Percentiles rank a stretch among this genome's conserved stretches.
These are phyloP conservation scores for Lepidocolaptes lacrymiger DNA, from an alignment of 2,797 vertebrate genomes.

Conservation along the genomic window DNA sequence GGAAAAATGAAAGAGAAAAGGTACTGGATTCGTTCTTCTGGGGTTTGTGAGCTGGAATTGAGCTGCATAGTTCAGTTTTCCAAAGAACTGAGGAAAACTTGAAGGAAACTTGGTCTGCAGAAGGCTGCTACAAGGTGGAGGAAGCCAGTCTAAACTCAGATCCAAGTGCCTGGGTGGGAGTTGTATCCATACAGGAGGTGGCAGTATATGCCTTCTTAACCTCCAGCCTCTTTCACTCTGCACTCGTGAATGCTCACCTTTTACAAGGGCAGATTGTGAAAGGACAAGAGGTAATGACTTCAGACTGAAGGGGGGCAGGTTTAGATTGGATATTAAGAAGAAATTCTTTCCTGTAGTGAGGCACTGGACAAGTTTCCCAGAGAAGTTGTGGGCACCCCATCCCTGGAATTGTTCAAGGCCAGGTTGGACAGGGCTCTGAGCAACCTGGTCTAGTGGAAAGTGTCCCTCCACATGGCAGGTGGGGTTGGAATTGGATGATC, in stretches of 20 bases:
- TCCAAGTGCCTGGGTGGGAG: neutral
- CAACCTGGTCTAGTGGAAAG: neutral
- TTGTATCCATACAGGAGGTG: neutral
- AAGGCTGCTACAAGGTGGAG: neutral
- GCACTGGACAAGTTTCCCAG: neutral
- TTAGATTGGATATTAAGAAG: neutral
- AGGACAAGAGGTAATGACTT: neutral
- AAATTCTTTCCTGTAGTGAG: neutral
- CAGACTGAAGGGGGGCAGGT: neutral
- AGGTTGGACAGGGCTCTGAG: neutral
- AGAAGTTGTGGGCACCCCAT: neutral
- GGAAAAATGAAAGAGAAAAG: slow-evolving; percentile 99
- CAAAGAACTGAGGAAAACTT: neutral
- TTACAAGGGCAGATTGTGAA: neutral
- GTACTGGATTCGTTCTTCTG: slow-evolving; percentile 65
- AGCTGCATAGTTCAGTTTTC: neutral
- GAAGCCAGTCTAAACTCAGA: neutral
- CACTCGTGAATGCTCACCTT: neutral
- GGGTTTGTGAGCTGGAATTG: neutral
- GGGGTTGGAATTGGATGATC: neutral
- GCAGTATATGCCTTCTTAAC: neutral
- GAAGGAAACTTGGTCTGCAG: neutral
- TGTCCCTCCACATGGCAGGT: neutral
- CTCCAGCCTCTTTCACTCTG: neutral
- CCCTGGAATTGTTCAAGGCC: neutral